Evolutionary conservation across 2,797 vertebrate species (phyloP), one percentile per base, ranked within the genome.

Genomic region (Sebastes vulpes): DNA sequence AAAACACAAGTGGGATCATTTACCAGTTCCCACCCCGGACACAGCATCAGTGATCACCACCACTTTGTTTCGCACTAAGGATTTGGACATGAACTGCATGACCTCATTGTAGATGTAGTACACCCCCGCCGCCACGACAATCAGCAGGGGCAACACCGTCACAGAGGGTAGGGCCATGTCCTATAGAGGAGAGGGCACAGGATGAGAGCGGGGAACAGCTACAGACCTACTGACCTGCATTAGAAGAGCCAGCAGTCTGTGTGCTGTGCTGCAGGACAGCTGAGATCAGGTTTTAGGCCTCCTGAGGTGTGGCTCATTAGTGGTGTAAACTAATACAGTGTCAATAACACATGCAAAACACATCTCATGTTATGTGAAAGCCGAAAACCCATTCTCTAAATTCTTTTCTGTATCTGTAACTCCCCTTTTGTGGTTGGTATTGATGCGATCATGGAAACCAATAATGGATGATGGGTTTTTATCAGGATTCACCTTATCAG

Each of bases 41-140:
- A 97, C 95, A n/a, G 98, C 98, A 57, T 99, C 98, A 0, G 97
- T 98, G 88, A 99, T 97, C 89, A 99, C 98, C 83, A 99, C 97
- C 66, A 99, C 98, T 91, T 99, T 98, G 95, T 98, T 99, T 82
- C 96, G 95, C 87, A 98, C 97, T 0, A 96, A 93, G 53, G 97
- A 98, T 87, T 97, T 97, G 76, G 97, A 97, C 97, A 99, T 96
- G 75, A 98, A 94, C 77, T 95, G 95, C 72, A 94, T 92, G 78
- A 98, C 90, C 89, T 97, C 95, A 64, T 97, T 97, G 91, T 98
- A 99, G 90, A 99, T 95, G 87, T 98, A 98, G 87, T 98, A 96
- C 20, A 98, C 57, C 25, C 97, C 98, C 0, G 97, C 97, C 57
- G 98, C 95, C 42, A 96, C 91, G 38, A 98, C 89, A 4, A 99